Conservation (phyloP, 2,888 invertebrate species). For the Aphidoletes aphidimyza region DNA sequence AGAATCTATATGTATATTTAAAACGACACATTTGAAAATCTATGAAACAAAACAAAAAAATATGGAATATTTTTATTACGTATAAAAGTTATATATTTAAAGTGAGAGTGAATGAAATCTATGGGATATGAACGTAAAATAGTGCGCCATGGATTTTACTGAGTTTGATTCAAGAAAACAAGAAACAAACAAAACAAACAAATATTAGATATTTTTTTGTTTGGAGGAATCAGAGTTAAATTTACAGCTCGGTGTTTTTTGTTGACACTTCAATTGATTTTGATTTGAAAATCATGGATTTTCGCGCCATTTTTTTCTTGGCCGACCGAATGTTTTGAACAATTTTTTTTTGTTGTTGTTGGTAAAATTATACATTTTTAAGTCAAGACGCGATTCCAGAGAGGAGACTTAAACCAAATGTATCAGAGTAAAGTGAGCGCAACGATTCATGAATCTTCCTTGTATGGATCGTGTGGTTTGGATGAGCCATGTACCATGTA, state of each 20-base stretch:
- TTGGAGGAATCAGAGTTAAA: background rate
- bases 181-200: background rate
- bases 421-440: too few species aligned
- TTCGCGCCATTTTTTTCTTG: too few species aligned
- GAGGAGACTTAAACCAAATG: too few species aligned
- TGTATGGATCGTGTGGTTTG: too few species aligned
- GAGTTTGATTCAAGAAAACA: background rate
- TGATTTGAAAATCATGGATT: background rate
- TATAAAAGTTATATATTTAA: conserved; percentile 8
- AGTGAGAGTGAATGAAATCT: background rate
- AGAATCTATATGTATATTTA: conserved; percentile 46
- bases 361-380: too few species aligned
- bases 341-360: too few species aligned
- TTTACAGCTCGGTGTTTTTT: background rate
- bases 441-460: too few species aligned
- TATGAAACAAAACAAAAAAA: conserved; percentile 17
- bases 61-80: conserved; percentile 52
- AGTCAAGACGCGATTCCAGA: too few species aligned
- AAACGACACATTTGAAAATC: conserved; percentile 32
- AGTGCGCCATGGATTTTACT: background rate
- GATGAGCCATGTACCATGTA: background rate
- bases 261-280: background rate
- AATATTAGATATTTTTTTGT: conserved; percentile 24
- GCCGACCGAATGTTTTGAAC: too few species aligned
- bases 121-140: background rate